phyloP scores from a whole-genome alignment of 1,140 invertebrate species.

The Pseudoatta argentina region DNA sequence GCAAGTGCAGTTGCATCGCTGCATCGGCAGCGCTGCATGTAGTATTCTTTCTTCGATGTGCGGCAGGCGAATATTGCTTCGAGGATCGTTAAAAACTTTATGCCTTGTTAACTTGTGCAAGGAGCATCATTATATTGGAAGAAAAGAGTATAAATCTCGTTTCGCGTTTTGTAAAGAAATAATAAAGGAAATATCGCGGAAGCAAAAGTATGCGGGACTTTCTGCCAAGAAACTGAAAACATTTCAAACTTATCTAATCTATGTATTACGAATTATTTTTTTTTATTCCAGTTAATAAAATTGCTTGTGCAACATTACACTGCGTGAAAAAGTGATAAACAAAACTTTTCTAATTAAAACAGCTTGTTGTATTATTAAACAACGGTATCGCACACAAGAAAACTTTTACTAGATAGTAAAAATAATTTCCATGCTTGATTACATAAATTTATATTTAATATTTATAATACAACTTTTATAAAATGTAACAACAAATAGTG shows the following conservation, averaged over 20 bases:
- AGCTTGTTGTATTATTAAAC: not conserved
- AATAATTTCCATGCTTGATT: not conserved
- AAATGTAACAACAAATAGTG: not conserved
- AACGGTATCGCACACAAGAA: not conserved
- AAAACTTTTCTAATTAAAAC: slow-evolving; percentile 36
- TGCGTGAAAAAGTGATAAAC: slow-evolving; percentile 6
- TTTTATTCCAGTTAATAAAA: not conserved
- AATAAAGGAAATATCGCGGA: slow-evolving; percentile 24
- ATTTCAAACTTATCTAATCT: slow-evolving; percentile 21
- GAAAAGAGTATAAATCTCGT: slow-evolving; percentile 24
- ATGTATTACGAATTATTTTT: not conserved
- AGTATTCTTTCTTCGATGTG: slow-evolving; percentile 18
- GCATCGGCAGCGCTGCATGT: not conserved
- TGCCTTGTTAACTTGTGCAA: slow-evolving; percentile 40
- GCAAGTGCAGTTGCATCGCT: not conserved
- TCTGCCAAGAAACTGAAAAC: not conserved
- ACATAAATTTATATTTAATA: slow-evolving; percentile 26
- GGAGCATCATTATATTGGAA: slow-evolving; percentile 32
- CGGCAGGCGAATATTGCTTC: slow-evolving; percentile 18
- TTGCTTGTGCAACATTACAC: not conserved
- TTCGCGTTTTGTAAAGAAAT: slow-evolving; percentile 29
- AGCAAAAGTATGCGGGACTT: not conserved
- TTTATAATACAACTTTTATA: not conserved
- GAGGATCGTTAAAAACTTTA: slow-evolving; percentile 54
- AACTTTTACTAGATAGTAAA: not conserved